phyloP scores from a whole-genome alignment of 2,113 vertebrate species.

The Candoia aspera region DNA sequence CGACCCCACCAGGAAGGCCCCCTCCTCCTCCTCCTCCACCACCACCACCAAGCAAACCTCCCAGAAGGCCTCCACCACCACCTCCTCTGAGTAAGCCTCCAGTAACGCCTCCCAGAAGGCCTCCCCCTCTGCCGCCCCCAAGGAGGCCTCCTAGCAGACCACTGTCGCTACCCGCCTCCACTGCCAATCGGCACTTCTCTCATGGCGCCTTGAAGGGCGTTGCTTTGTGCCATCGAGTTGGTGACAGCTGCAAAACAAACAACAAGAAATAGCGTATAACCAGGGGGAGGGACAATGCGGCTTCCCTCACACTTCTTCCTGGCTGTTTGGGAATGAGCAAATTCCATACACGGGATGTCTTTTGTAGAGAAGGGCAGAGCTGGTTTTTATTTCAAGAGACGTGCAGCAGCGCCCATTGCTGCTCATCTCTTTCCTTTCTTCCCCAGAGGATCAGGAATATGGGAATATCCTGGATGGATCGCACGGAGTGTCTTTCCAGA shows the following conservation, averaged over 20 bases:
- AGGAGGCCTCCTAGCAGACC: background rate
- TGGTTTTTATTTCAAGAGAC: background rate
- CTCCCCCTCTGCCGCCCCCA: background rate
- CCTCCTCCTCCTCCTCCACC: rapidly evolving
- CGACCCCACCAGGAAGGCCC: conserved; percentile 20
- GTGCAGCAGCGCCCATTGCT: background rate
- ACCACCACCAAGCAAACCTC: conserved; percentile 16
- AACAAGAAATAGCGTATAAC: rapidly evolving
- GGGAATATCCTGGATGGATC: background rate
- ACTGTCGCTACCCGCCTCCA: background rate
- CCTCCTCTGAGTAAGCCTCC: background rate
- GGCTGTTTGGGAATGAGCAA: background rate
- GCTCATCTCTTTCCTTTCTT: background rate
- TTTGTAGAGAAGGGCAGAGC: background rate
- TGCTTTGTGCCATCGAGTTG: conserved; percentile 38
- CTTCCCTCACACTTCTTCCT: background rate
- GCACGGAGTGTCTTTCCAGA: background rate
- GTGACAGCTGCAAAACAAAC: conserved; percentile 58
- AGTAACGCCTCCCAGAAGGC: background rate
- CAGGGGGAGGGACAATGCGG: rapidly evolving
- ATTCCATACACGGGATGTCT: background rate
- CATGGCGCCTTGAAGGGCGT: conserved; percentile 34
- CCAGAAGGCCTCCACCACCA: background rate
- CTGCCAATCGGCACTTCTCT: conserved; percentile 51
- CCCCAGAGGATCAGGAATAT: background rate